phyloP scores from a whole-genome alignment of 1,140 invertebrate genomes.

The Lanistes nyassanus region DNA sequence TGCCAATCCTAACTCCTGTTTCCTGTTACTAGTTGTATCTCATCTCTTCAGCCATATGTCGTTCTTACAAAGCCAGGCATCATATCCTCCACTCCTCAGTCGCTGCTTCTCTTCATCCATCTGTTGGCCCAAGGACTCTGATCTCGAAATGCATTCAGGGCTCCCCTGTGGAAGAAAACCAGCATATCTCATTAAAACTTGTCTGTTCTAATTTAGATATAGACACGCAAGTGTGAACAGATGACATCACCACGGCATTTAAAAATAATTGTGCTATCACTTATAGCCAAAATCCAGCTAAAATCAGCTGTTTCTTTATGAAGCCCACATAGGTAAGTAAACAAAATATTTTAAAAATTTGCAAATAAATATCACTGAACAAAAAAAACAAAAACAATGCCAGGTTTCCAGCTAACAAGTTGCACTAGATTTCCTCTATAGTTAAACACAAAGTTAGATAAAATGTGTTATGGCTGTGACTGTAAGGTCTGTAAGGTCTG shows the following conservation, averaged over 20 bases:
- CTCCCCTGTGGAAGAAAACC: constrained; percentile 1
- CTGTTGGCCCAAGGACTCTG: constrained; percentile 4
- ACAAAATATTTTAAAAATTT: background rate
- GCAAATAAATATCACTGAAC: background rate
- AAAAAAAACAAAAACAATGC: background rate
- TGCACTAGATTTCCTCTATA: background rate
- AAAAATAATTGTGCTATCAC: background rate
- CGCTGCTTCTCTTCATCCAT: constrained; percentile 20
- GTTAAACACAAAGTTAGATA: too few relatives aligned
- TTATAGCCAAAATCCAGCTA: background rate
- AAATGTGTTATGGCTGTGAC: too few relatives aligned
- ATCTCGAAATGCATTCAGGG: background rate
- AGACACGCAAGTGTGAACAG: background rate
- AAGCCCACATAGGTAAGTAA: background rate
- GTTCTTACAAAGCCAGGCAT: constrained; percentile 19
- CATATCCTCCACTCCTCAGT: constrained; percentile 15
- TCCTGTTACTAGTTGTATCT: background rate
- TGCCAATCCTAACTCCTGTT: background rate
- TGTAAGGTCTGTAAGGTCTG: too few relatives aligned
- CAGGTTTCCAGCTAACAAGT: background rate
- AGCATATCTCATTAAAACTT: too few relatives aligned
- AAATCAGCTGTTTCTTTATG: background rate
- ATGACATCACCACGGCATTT: background rate
- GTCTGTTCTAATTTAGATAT: background rate
- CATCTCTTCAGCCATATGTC: background rate